These are phyloP conservation scores for Apostichopus californicus DNA, from an alignment of 35 echinoderm and acorn worm genomes.

Conservation along the genomic window DNA sequence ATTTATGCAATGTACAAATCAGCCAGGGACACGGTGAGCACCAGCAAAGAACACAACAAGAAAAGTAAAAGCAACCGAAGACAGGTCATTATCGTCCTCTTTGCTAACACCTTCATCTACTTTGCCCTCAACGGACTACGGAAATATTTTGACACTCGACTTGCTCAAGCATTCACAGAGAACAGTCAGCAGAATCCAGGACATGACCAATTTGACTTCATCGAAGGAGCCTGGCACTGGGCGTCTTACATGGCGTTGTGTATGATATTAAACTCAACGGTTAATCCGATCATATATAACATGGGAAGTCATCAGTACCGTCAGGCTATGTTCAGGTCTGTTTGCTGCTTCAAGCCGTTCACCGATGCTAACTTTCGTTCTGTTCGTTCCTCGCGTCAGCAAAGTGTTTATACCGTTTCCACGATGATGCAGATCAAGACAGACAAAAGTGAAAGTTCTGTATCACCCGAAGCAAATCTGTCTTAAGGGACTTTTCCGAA, in stretches of 20 bases:
- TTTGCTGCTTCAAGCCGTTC: conserved; percentile 12
- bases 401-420: not conserved
- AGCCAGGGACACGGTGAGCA: not conserved
- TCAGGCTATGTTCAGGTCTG: conserved; percentile 28
- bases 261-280: conserved; percentile 30
- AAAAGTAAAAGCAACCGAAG: conserved; percentile 19
- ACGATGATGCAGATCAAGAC: not conserved
- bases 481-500: too few relatives aligned
- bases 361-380: not conserved
- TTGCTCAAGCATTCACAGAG: not conserved
- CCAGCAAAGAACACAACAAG: not conserved
- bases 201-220: not conserved
- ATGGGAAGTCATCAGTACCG: conserved; percentile 31
- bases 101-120: conserved; percentile 44
- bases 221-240: conserved; percentile 24
- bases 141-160: conserved; percentile 34
- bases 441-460: not conserved
- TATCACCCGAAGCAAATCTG: not conserved
- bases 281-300: conserved; percentile 37
- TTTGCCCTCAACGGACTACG: conserved; percentile 21
- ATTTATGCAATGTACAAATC: conserved; percentile 33
- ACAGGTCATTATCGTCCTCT: conserved; percentile 40
- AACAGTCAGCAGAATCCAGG: conserved; percentile 11
- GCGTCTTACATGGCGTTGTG: conserved; percentile 27
- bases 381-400: not conserved